phyloP scores from a whole-genome alignment of 2,888 invertebrate genomes.

The Microplitis deprimator region DNA sequence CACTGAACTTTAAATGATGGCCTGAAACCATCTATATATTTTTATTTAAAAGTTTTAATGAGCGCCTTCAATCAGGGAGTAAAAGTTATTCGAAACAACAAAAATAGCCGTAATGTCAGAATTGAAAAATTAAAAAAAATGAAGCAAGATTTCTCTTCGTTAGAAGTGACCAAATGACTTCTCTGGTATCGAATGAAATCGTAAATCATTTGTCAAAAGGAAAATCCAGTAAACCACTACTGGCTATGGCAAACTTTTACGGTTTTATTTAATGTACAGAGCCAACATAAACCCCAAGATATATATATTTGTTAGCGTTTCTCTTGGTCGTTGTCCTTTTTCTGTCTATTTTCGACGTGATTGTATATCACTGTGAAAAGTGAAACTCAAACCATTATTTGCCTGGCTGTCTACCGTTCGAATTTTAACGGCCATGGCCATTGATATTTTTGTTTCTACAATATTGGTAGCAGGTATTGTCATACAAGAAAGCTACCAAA shows the following conservation, averaged over 20 bases:
- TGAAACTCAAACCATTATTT: slow-evolving; percentile 55
- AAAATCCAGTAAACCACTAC: slow-evolving; percentile 65
- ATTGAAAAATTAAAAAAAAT: slow-evolving; percentile 21
- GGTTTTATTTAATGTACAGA: slow-evolving; percentile 56
- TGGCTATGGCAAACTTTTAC: slow-evolving; percentile 65
- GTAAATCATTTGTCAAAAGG: slow-evolving; percentile 63
- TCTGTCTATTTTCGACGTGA: slow-evolving; percentile 31
- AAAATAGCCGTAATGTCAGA: slow-evolving; percentile 27
- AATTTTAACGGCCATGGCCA: slow-evolving; percentile 7
- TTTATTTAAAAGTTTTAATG: neutral
- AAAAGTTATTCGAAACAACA: neutral
- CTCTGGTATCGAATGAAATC: slow-evolving; percentile 53
- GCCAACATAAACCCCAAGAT: slow-evolving; percentile 33
- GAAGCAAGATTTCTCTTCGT: neutral
- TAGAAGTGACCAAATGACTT: slow-evolving; percentile 14
- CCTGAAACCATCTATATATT: neutral
- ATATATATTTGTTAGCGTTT: slow-evolving; percentile 24
- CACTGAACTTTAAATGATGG: neutral
- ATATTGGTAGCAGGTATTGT: slow-evolving; percentile 53
- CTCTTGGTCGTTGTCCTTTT: neutral
- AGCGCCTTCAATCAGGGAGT: neutral
- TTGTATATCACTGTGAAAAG: slow-evolving; percentile 57
- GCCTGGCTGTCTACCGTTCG: slow-evolving; percentile 27
- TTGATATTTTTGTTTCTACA: slow-evolving; percentile 52
- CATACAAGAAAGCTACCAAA: neutral